phyloP scores from a whole-genome alignment of 2,888 invertebrate species.

The Portevinia maculata region DNA sequence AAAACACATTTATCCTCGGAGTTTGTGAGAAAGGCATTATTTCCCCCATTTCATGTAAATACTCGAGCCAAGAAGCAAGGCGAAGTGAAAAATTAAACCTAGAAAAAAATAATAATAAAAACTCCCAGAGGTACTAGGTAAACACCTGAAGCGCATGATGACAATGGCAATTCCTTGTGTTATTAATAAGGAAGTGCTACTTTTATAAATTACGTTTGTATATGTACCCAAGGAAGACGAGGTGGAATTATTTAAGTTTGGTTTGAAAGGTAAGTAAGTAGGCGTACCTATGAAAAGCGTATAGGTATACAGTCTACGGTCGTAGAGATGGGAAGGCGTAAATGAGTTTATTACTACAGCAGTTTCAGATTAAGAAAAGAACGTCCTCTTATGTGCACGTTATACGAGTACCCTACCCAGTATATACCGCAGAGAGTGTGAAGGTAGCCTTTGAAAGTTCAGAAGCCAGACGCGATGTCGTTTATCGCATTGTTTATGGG shows the following conservation, averaged over 20 bases:
- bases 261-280: conserved; percentile 27
- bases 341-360: conserved; percentile 63
- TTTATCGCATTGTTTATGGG: conserved; percentile 71
- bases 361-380: conserved; percentile 31
- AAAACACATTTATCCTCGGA: conserved; percentile 58
- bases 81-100: neutral
- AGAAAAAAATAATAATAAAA: conserved; percentile 30
- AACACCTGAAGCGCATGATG: conserved; percentile 69
- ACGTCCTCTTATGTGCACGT: conserved; percentile 33
- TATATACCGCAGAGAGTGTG: conserved; percentile 19
- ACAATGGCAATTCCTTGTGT: conserved; percentile 71
- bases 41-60: conserved; percentile 5
- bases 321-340: conserved; percentile 18
- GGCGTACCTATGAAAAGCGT: neutral
- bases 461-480: conserved; percentile 69
- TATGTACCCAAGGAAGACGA: conserved; percentile 35
- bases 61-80: neutral
- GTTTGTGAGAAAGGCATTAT: conserved; percentile 21
- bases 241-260: conserved; percentile 46
- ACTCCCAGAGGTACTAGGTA: conserved; percentile 34
- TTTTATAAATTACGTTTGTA: conserved; percentile 59
- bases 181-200: conserved; percentile 74
- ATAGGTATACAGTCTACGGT: neutral
- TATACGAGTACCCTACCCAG: conserved; percentile 3
- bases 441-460: conserved; percentile 48